phyloP scores from a whole-genome alignment of 2,113 vertebrate genomes.

The Stercorarius parasiticus region DNA sequence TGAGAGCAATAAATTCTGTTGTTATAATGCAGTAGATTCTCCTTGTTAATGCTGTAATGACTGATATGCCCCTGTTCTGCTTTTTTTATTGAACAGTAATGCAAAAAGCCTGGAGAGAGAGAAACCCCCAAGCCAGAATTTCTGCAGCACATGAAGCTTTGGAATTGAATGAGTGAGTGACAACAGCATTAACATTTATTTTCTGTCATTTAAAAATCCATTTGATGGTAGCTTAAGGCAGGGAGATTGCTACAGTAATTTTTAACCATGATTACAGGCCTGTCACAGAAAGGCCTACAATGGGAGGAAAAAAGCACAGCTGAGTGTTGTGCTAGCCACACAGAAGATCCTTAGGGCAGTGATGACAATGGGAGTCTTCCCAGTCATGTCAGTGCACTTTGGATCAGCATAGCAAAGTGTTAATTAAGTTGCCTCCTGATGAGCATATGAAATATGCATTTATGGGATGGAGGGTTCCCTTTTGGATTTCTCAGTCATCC shows the following conservation, averaged over 20 bases:
- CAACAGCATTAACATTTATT: slow-evolving; percentile 3
- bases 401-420: not conserved
- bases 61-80: slow-evolving; percentile 27
- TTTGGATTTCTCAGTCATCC: not conserved
- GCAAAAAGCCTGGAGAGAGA: slow-evolving; percentile 99
- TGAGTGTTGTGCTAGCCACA: not conserved
- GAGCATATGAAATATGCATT: not conserved
- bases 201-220: not conserved
- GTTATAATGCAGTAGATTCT: not conserved
- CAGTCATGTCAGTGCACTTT: not conserved
- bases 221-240: not conserved
- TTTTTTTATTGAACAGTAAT: slow-evolving; percentile 83
- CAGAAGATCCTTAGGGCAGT: not conserved
- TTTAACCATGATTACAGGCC: not conserved
- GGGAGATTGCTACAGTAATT: not conserved
- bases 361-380: not conserved
- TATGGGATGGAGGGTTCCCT: not conserved
- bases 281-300: not conserved
- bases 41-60: slow-evolving; percentile 14
- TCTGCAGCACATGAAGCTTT: slow-evolving; percentile 97
- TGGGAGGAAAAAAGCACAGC: not conserved
- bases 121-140: slow-evolving; percentile 97
- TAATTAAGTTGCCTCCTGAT: slow-evolving; percentile 8
- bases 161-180: slow-evolving; percentile 95
- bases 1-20: slow-evolving; percentile 20